Evolutionary conservation across 23 tunicate species (phyloP).

Genomic region (Ascidia mentula): DNA sequence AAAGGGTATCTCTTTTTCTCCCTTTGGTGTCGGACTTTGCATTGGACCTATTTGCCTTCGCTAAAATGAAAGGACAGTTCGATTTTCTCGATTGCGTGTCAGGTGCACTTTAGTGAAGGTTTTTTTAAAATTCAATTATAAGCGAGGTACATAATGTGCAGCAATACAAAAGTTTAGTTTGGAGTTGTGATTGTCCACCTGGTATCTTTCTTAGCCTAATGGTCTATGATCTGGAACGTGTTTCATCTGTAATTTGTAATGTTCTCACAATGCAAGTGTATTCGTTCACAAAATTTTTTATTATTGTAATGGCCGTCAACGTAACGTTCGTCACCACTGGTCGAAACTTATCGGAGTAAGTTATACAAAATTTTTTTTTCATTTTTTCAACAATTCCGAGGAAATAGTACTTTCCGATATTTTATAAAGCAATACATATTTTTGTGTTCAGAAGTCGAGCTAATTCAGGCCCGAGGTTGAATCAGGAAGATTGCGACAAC

Average conservation of each 20-base stretch:
- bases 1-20: too few species aligned
- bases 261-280: not conserved
- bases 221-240: not conserved
- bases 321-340: not conserved
- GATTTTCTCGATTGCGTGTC: too few species aligned
- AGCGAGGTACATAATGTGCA: too few species aligned
- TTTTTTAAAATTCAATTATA: too few species aligned
- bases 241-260: not conserved
- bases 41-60: too few species aligned
- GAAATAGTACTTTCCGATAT: too few species aligned
- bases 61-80: too few species aligned
- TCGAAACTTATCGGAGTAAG: not conserved
- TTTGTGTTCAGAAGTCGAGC: not conserved
- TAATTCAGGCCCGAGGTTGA: not conserved
- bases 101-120: too few species aligned
- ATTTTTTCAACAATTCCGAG: not conserved
- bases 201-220: not conserved
- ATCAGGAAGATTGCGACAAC: conserved; percentile 1
- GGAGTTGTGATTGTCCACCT: not conserved
- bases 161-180: too few species aligned
- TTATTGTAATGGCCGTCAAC: not conserved
- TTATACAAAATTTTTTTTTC: not conserved
- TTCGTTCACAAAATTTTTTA: not conserved
- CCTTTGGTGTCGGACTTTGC: too few species aligned
- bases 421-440: too few species aligned